Conservation (phyloP, 2,888 invertebrate species). For the Pyrocoelia pectoralis region DNA sequence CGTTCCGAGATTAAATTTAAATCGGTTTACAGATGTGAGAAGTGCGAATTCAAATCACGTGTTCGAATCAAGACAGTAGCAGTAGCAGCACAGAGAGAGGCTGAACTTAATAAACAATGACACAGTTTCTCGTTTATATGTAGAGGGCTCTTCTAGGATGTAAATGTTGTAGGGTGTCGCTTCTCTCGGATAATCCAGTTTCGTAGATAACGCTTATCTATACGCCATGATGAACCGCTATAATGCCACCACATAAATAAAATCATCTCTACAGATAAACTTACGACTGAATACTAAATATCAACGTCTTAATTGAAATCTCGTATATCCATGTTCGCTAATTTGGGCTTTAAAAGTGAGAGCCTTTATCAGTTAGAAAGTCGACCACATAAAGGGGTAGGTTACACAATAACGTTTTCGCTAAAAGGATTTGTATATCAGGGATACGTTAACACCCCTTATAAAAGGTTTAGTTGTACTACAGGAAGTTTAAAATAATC, state of each 20-base stretch:
- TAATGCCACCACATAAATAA: constrained; percentile 25
- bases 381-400: constrained; percentile 25
- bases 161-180: constrained; percentile 32
- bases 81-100: constrained; percentile 13
- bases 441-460: constrained; percentile 33
- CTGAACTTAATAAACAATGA: constrained; percentile 44
- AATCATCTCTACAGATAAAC: constrained; percentile 7
- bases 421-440: constrained; percentile 33
- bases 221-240: constrained; percentile 27
- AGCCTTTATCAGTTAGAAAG: too few species aligned
- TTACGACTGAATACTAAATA: constrained; percentile 15
- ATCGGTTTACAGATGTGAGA: constrained; percentile 23
- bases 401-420: constrained; percentile 17
- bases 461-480: constrained; percentile 32
- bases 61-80: constrained; percentile 40
- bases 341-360: too few species aligned
- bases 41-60: constrained; percentile 42
- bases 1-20: constrained; percentile 23
- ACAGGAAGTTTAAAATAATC: constrained; percentile 31
- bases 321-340: neutral
- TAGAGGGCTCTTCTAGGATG: constrained; percentile 34
- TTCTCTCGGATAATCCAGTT: constrained; percentile 39
- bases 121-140: constrained; percentile 41
- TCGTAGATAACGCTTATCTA: constrained; percentile 41
- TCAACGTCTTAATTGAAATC: constrained; percentile 10